Percentiles rank a stretch among this genome's conserved stretches.
Conservation (phyloP, 2,113 vertebrate genomes). For the Stegastes partitus region DNA sequence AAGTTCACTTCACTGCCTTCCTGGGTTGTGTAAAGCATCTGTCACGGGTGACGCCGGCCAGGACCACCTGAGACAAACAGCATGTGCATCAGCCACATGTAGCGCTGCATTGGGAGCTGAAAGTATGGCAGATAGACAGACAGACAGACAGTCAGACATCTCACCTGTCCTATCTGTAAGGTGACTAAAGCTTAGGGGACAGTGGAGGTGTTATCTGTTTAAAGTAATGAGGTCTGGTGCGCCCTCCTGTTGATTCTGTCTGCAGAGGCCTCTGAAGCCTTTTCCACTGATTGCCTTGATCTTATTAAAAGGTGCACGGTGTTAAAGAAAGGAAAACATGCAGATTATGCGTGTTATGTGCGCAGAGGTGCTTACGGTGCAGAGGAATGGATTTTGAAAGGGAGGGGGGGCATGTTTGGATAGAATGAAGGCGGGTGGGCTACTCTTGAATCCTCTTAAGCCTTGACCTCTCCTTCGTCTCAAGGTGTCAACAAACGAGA, state of each 20-base stretch:
- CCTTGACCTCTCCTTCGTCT: constrained; percentile 48
- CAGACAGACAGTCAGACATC: constrained; percentile 23
- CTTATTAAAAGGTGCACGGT: constrained; percentile 60
- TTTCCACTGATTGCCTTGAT: constrained; percentile 64
- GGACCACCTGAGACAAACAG: constrained; percentile 69
- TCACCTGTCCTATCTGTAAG: constrained; percentile 35
- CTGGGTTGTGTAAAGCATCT: constrained; percentile 65
- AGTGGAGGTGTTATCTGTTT: constrained; percentile 55
- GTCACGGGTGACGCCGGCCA: constrained; percentile 63
- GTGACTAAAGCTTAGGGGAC: constrained; percentile 50
- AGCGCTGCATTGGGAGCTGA: constrained; percentile 10
- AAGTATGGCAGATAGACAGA: constrained; percentile 7
- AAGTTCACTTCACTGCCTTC: constrained; percentile 64
- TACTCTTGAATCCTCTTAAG: constrained; percentile 74
- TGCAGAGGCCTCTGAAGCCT: constrained; percentile 30
- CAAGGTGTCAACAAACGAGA: constrained; percentile 54
- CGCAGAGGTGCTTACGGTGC: constrained; percentile 62
- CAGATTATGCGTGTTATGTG: constrained; percentile 57
- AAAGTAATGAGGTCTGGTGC: constrained; percentile 60
- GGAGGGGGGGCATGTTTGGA: constrained; percentile 42
- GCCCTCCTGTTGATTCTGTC: constrained; percentile 23
- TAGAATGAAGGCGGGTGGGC: constrained; percentile 54
- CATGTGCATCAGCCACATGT: constrained; percentile 62
- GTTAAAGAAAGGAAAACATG: constrained; percentile 65
- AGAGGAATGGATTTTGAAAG: constrained; percentile 63